These are phyloP conservation scores for Bellardia pandia DNA, from an alignment of 2,888 invertebrate species.

Conservation along the genomic window DNA sequence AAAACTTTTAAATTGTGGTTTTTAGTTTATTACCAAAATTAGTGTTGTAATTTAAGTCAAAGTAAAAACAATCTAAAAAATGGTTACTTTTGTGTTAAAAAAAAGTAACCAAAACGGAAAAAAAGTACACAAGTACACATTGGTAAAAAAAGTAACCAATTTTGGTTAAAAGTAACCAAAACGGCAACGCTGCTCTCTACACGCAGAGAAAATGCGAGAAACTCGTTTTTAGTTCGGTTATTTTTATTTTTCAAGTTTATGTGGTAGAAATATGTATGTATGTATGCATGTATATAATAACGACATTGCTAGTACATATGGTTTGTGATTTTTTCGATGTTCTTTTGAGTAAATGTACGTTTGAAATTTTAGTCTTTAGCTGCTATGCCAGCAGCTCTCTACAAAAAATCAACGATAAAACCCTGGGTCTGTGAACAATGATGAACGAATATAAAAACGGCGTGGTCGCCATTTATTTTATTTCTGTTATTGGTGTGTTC, in stretches of 20 bases:
- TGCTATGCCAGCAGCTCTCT: slow-evolving; percentile 69
- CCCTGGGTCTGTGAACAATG: slow-evolving; percentile 66
- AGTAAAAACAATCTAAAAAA: too few species aligned
- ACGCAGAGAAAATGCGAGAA: slow-evolving; percentile 3
- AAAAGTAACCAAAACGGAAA: too few species aligned
- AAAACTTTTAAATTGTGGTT: too few species aligned
- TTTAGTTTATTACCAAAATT: too few species aligned
- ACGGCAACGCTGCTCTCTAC: too few species aligned
- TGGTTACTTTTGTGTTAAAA: too few species aligned
- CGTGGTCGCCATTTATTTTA: slow-evolving; percentile 68
- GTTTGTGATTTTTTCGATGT: slow-evolving; percentile 58
- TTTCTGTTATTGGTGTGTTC: slow-evolving; percentile 35
- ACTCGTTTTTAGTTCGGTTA: slow-evolving; percentile 46
- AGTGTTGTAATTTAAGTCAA: too few species aligned
- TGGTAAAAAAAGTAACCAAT: too few species aligned
- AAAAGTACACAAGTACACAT: too few species aligned
- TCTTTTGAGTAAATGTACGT: slow-evolving; percentile 61
- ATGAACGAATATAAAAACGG: slow-evolving; percentile 67
- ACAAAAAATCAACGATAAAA: slow-evolving; percentile 57
- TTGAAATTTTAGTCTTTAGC: slow-evolving; percentile 69
- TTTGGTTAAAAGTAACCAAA: too few species aligned
- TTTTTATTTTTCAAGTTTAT: slow-evolving; percentile 44
- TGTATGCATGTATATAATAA: not conserved
- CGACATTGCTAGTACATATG: slow-evolving; percentile 17
- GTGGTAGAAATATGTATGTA: slow-evolving; percentile 25